Conservation (phyloP, 2,113 vertebrate species). For the cattle (Bos taurus) region ARS-UCD2.0 NC_037336.1:59242501-59243000, state of each 20-base stretch:
- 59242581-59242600: background rate
- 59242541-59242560: background rate
- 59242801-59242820: background rate
- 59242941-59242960: background rate
- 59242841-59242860: background rate
- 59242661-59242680: background rate
- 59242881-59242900: background rate
- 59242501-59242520: background rate
- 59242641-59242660: constrained; percentile 6
- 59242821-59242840: background rate
- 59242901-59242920: background rate
- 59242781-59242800: background rate
- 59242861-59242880: background rate
- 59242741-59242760: background rate
- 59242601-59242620: background rate
- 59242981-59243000: background rate
- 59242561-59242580: background rate
- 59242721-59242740: background rate
- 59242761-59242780: background rate
- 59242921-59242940: background rate
- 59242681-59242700: background rate
- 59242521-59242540: background rate
- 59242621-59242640: background rate
- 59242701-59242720: background rate
- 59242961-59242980: background rate